Evolutionary conservation across 92 coral and sea anemone genomes (phyloP).

Genomic region (Pocillopora meandrina): DNA sequence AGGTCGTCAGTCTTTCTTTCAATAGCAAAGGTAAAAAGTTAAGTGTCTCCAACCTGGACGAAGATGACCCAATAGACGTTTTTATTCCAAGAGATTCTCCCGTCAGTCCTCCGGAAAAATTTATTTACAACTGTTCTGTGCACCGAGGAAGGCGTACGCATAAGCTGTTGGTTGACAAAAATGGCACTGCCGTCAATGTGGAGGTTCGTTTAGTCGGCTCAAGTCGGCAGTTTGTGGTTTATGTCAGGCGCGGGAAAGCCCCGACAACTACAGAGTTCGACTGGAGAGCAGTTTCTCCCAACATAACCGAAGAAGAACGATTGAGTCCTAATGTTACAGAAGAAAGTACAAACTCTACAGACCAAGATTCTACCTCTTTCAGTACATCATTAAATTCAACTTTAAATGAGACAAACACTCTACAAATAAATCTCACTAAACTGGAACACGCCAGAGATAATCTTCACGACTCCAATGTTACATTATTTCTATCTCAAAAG

Average conservation of each 20-base stretch:
- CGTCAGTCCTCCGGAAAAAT: conserved; percentile 35
- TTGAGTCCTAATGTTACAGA: background rate
- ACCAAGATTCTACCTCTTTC: background rate
- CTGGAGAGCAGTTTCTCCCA: conserved; percentile 23
- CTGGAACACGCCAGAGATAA: background rate
- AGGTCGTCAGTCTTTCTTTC: conserved; percentile 68
- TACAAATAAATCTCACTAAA: background rate
- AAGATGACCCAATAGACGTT: conserved; percentile 56
- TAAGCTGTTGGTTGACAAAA: conserved; percentile 44
- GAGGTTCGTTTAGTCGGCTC: conserved; percentile 27
- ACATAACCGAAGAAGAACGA: conserved; percentile 1
- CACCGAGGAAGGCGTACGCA: conserved; percentile 62
- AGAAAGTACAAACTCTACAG: background rate
- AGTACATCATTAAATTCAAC: background rate
- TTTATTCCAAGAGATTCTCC: conserved; percentile 48
- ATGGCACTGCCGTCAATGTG: conserved; percentile 55
- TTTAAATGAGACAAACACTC: background rate
- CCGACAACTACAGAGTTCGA: conserved; percentile 32
- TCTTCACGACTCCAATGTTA: conserved; percentile 1
- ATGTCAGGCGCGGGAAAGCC: conserved; percentile 33
- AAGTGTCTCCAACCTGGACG: conserved; percentile 50
- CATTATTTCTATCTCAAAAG: conserved; percentile 59
- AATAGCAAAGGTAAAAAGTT: conserved; percentile 50
- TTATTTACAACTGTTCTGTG: conserved; percentile 30
- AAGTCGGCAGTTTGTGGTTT: conserved; percentile 14